A percentile compares a stretch with the other conserved stretches of the same genome.
Evolutionary conservation across 2,888 invertebrate species (phyloP).

Genomic region (Chaetoderma sp.): DNA sequence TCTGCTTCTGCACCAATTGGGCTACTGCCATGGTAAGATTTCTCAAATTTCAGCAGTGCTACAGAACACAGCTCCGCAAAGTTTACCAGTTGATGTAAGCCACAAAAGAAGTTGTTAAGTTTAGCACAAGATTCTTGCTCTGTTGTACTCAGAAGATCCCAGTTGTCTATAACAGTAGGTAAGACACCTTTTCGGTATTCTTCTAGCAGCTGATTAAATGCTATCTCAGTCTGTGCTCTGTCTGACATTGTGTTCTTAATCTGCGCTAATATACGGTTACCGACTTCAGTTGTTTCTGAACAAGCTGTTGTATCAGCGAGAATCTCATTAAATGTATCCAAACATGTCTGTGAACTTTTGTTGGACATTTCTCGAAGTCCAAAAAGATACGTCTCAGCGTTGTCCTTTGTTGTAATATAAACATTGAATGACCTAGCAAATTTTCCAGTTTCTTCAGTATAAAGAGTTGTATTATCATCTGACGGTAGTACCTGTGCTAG

Average conservation of each 20-base stretch:
- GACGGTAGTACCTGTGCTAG: neutral
- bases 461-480: slow-evolving; percentile 26
- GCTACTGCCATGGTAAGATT: neutral
- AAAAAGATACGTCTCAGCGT: slow-evolving; percentile 26
- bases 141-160: slow-evolving; percentile 11
- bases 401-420: slow-evolving; percentile 28
- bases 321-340: neutral
- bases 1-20: neutral
- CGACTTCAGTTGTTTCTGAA: neutral
- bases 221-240: neutral
- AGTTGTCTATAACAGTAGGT: slow-evolving; percentile 27
- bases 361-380: slow-evolving; percentile 27
- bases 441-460: slow-evolving; percentile 38
- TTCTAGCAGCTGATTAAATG: slow-evolving; percentile 30
- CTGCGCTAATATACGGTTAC: neutral
- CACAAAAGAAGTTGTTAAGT: slow-evolving; percentile 41
- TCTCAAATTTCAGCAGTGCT: neutral
- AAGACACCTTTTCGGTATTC: slow-evolving; percentile 23
- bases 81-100: slow-evolving; percentile 16
- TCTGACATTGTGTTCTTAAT: neutral
- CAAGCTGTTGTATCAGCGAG: neutral
- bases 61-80: slow-evolving; percentile 1
- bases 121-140: slow-evolving; percentile 19
- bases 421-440: slow-evolving; percentile 30
- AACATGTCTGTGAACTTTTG: neutral